Evolutionary conservation across 2,888 invertebrate species (phyloP), one percentile per base, ranked within the genome.

Genomic region (Scaptomyza flava): DNA sequence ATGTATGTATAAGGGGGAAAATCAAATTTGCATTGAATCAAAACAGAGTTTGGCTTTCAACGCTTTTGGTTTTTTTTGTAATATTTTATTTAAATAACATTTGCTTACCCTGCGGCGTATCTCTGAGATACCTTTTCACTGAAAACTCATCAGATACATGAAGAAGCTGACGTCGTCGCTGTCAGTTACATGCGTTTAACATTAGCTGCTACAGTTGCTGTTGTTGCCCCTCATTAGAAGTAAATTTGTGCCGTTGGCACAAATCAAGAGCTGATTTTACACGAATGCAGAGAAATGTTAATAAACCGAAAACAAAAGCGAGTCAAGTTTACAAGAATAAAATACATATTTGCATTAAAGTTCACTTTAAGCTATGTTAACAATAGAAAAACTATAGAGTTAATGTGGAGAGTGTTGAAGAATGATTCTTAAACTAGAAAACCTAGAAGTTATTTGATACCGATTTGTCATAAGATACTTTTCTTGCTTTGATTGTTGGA

Each of bases 181-280:
- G 78, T 75, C 82, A 80, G 76, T 63, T 67, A 72, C 68, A 77
- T 63, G 71, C 67, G 77, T 63, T 71, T 67, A 74, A 61, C 77
- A 74, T 71, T 61, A 45, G 75, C 74, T 42, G 17, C 58, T 45
- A n/a, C 23, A 43, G 33, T 11, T 33, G 3, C 33, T n/a, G 36
- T 14, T n/a, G 12, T 52, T 41, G 48, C 47, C 31, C 67, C 81
- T 79, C 73, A 84, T 84, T 82, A 77, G 76, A 77, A 72, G 63
- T 69, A 73, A 70, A 81, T 84, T 83, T 78, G 50, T 68, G 71
- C 53, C 60, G 63, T 56, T 69, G 75, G 75, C 83, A 77, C 72
- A 79, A 84, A 79, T 79, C 69, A 77, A 66, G 68, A 46, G 6
- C 45, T 3, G 48, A 42, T 3, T 7, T 48, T 33, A 12, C 20